Conservation (phyloP, 2,888 invertebrate species). For the Polyommatus iphigenia region DNA sequence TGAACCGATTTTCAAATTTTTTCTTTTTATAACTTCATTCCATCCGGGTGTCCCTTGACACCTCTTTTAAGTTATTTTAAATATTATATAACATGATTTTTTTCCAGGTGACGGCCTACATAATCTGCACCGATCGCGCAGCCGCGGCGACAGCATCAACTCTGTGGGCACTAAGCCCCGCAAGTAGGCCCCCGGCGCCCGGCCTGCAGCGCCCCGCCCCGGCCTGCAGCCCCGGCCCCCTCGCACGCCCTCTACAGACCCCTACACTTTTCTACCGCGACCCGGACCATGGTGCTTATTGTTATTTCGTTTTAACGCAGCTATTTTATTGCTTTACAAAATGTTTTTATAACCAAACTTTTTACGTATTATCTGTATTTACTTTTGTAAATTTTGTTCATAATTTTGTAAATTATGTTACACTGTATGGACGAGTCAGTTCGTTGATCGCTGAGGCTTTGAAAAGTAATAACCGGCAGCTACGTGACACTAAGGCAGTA, state of each 20-base stretch:
- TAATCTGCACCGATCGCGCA: conserved; percentile 87
- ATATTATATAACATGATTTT: not conserved
- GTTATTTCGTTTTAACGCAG: conserved; percentile 28
- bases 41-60: too few species aligned
- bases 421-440: not conserved
- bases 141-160: conserved; percentile 90
- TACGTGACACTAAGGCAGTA: not conserved
- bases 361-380: conserved; percentile 11
- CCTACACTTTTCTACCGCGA: conserved; percentile 59
- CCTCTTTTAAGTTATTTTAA: too few species aligned
- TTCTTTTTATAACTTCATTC: too few species aligned
- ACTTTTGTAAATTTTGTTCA: conserved; percentile 13
- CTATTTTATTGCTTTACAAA: conserved; percentile 17
- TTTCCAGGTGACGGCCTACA: conserved; percentile 83
- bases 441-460: not conserved
- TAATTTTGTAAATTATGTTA: conserved; percentile 11
- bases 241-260: conserved; percentile 45
- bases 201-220: conserved; percentile 34
- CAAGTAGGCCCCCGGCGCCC: conserved; percentile 42
- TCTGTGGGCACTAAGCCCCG: conserved; percentile 82
- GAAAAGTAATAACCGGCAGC: not conserved
- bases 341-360: conserved; percentile 1
- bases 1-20: too few species aligned
- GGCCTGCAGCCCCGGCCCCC: not conserved
- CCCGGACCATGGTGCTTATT: conserved; percentile 69